Conservation (phyloP, 2,113 vertebrate species). For the Pseudorhombus dupliciocellatus region DNA sequence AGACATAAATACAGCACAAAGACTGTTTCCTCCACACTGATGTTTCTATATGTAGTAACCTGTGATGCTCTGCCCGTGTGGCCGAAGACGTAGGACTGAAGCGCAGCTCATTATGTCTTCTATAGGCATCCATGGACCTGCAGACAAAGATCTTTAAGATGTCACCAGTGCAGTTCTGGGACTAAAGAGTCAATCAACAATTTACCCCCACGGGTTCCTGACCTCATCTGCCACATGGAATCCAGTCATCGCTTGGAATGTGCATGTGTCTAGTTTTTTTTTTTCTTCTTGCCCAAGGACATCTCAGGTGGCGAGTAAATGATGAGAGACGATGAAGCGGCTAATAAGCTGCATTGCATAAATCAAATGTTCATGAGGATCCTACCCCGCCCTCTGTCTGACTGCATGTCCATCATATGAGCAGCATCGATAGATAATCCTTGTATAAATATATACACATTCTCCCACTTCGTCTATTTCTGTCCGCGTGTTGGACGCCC, state of each 20-base stretch:
- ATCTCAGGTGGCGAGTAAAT: slow-evolving; percentile 61
- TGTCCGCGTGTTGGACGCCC: slow-evolving; percentile 7
- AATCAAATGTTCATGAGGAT: slow-evolving; percentile 58
- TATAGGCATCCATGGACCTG: too few relatives aligned
- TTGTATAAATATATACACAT: slow-evolving; percentile 1
- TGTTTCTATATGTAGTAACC: neutral
- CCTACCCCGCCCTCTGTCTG: slow-evolving; percentile 5
- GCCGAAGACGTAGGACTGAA: neutral
- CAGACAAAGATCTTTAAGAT: too few relatives aligned
- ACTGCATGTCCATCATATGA: slow-evolving; percentile 53
- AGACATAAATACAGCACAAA: neutral
- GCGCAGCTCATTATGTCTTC: neutral
- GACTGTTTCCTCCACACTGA: neutral
- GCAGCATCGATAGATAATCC: slow-evolving; percentile 16
- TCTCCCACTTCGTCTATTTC: neutral
- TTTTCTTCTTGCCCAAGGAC: slow-evolving; percentile 55
- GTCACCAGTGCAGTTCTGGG: neutral
- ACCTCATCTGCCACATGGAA: slow-evolving; percentile 11
- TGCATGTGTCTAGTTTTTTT: slow-evolving; percentile 46
- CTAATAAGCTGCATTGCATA: slow-evolving; percentile 68
- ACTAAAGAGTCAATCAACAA: slow-evolving; percentile 8
- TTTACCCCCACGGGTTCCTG: slow-evolving; percentile 16
- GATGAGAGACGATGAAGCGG: slow-evolving; percentile 50
- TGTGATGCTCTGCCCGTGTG: neutral
- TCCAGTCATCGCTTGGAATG: neutral